phyloP scores from a whole-genome alignment of 2,888 invertebrate species.

The Dryobota labecula region DNA sequence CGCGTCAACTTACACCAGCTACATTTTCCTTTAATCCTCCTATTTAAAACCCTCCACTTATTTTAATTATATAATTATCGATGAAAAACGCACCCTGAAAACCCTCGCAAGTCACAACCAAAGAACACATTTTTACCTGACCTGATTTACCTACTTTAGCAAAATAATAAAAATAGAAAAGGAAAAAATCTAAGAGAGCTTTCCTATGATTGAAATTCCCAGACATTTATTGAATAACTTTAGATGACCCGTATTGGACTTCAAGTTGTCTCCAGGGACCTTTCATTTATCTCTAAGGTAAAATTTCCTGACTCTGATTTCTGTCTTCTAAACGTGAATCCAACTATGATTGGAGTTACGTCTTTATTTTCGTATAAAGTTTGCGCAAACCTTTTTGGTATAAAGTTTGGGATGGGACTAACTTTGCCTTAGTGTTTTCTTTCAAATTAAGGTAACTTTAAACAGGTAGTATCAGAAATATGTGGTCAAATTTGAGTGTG shows the following conservation, averaged over 20 bases:
- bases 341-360: background rate
- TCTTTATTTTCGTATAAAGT: conserved; percentile 10
- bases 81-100: background rate
- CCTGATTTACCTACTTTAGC: background rate
- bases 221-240: conserved; percentile 29
- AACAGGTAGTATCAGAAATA: too few relatives aligned
- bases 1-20: too few relatives aligned
- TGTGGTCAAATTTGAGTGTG: too few relatives aligned
- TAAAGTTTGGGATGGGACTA: background rate
- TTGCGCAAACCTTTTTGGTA: conserved; percentile 15
- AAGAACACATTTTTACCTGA: background rate
- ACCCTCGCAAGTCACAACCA: background rate
- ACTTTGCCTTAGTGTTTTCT: background rate
- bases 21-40: background rate
- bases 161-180: conserved; percentile 1
- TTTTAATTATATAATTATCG: background rate
- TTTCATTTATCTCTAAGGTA: conserved; percentile 13
- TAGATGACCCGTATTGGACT: conserved; percentile 11
- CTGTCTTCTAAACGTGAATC: background rate
- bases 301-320: conserved; percentile 7
- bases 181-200: background rate
- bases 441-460: too few relatives aligned
- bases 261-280: conserved; percentile 1
- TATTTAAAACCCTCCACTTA: background rate
- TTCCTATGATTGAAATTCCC: conserved; percentile 1